These are phyloP conservation scores for Rhaphigaster nebulosa DNA, from an alignment of 2,888 invertebrate species.

Conservation along the genomic window DNA sequence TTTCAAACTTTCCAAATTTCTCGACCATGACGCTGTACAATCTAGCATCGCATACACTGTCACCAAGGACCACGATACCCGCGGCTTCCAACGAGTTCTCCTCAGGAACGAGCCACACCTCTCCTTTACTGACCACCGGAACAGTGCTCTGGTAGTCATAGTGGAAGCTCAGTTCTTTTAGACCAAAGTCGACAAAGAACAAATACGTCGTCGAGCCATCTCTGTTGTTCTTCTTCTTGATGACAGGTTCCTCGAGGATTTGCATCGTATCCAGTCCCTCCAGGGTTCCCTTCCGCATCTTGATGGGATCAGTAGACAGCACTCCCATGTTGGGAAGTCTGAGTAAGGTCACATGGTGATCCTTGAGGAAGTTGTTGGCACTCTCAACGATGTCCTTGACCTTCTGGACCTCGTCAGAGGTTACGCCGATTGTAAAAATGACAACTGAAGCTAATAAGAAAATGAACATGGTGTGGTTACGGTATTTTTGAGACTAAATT, in stretches of 20 bases:
- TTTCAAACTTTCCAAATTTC: background rate
- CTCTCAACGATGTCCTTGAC: background rate
- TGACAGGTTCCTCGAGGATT: background rate
- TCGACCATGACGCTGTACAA: background rate
- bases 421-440: background rate
- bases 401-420: background rate
- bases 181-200: background rate
- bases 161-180: background rate
- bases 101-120: background rate
- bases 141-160: background rate
- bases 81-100: background rate
- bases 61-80: background rate
- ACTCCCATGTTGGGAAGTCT: background rate
- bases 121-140: background rate
- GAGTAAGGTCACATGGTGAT: background rate
- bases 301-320: background rate
- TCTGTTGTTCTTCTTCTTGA: background rate
- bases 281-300: background rate
- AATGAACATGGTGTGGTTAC: background rate
- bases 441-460: background rate
- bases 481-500: background rate
- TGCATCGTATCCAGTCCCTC: background rate
- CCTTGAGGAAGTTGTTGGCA: background rate
- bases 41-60: background rate
- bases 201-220: background rate